Conservation (phyloP, 2,797 vertebrate species). For the Mareca penelope region DNA sequence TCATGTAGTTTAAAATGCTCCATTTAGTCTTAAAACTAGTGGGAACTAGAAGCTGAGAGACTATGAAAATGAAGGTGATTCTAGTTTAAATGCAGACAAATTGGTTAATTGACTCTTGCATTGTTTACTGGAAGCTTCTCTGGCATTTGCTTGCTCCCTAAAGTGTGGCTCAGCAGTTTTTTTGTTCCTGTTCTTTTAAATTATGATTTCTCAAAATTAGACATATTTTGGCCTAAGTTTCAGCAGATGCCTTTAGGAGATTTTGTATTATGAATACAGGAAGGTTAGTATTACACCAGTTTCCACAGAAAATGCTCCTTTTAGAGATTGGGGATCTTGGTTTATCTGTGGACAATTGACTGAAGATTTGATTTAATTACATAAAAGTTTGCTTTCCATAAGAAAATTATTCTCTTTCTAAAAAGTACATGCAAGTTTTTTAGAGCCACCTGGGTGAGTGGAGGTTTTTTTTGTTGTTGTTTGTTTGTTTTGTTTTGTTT, state of each 20-base stretch:
- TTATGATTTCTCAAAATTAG: not conserved
- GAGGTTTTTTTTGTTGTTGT: not conserved
- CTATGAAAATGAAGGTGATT: not conserved
- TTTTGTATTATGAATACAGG: not conserved
- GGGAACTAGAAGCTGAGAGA: not conserved
- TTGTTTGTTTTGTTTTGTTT: too few relatives aligned
- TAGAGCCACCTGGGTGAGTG: not conserved
- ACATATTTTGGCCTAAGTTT: not conserved
- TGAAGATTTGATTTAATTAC: not conserved
- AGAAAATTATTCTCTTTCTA: not conserved
- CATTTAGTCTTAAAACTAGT: not conserved
- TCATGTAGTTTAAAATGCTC: not conserved
- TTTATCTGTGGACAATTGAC: rapidly evolving
- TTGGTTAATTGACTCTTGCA: not conserved
- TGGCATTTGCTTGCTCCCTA: not conserved
- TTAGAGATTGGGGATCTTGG: not conserved
- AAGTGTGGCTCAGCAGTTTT: not conserved
- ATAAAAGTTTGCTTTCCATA: not conserved
- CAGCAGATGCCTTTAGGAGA: not conserved
- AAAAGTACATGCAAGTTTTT: not conserved
- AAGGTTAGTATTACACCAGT: not conserved
- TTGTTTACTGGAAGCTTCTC: not conserved
- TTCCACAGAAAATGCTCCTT: not conserved
- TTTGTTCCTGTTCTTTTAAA: not conserved
- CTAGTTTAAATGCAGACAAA: not conserved